phyloP scores from a whole-genome alignment of 2,888 invertebrate genomes.

The Epistrophella euchroma region DNA sequence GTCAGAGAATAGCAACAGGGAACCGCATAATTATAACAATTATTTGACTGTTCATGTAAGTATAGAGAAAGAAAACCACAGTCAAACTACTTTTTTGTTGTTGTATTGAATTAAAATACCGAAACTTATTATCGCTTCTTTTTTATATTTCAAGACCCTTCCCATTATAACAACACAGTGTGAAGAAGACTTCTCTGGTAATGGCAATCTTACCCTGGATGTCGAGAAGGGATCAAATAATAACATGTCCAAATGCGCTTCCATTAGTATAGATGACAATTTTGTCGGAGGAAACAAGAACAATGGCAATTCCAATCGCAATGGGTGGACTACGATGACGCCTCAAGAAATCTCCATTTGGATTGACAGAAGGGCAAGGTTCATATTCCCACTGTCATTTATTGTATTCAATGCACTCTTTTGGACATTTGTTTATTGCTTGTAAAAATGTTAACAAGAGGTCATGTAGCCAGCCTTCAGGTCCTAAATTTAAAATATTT shows the following conservation, averaged over 20 bases:
- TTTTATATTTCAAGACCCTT: constrained; percentile 82
- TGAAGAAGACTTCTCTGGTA: constrained; percentile 84
- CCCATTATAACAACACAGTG: constrained; percentile 89
- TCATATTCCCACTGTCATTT: constrained; percentile 91
- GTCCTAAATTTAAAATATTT: not conserved
- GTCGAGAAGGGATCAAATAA: constrained; percentile 74
- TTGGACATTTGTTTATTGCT: constrained; percentile 90
- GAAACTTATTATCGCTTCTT: not conserved
- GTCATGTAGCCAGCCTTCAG: not conserved
- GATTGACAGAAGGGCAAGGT: constrained; percentile 91
- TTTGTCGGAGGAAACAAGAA: constrained; percentile 39
- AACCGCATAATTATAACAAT: constrained; percentile 87
- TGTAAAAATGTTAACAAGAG: constrained; percentile 77
- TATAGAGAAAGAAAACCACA: constrained; percentile 26
- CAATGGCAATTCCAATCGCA: constrained; percentile 82
- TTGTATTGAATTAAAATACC: too few relatives aligned
- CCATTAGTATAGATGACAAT: constrained; percentile 77
- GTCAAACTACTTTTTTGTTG: too few relatives aligned
- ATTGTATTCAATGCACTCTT: constrained; percentile 91
- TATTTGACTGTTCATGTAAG: constrained; percentile 91
- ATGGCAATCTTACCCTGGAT: constrained; percentile 76
- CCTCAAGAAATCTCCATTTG: constrained; percentile 94
- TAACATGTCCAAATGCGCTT: constrained; percentile 71
- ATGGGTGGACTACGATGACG: constrained; percentile 91
- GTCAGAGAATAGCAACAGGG: constrained; percentile 77